Conservation (phyloP, 2,113 vertebrate genomes). For the Orthonyx spaldingii region DNA sequence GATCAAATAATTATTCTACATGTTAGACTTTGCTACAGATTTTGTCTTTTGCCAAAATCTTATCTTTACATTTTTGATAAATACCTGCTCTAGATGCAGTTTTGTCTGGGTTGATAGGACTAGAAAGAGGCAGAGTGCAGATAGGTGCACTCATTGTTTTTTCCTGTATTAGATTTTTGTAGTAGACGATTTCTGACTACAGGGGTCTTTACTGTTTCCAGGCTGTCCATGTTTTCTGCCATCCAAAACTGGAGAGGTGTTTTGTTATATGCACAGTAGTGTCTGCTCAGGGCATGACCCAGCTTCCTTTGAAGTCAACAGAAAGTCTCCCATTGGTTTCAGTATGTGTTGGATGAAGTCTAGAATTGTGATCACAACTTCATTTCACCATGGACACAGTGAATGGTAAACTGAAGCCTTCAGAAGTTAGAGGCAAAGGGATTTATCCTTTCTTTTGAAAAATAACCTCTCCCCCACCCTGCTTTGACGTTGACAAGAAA, state of each 20-base stretch:
- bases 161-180: neutral
- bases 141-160: neutral
- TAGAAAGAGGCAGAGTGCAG: neutral
- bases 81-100: neutral
- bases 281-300: neutral
- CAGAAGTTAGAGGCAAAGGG: neutral
- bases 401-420: neutral
- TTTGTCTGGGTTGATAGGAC: neutral
- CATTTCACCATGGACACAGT: neutral
- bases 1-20: neutral
- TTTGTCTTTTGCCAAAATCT: neutral
- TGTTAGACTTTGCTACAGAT: neutral
- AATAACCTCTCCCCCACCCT: neutral
- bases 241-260: neutral
- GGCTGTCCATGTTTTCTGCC: neutral
- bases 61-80: neutral
- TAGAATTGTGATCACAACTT: neutral
- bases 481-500: neutral
- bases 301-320: neutral
- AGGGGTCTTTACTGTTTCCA: neutral
- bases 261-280: neutral
- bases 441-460: neutral
- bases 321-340: neutral
- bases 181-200: neutral
- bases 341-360: neutral